Percentiles rank a stretch among this genome's conserved stretches.
Conservation (phyloP, 2,888 invertebrate species). For the Dioctria rufipes region DNA sequence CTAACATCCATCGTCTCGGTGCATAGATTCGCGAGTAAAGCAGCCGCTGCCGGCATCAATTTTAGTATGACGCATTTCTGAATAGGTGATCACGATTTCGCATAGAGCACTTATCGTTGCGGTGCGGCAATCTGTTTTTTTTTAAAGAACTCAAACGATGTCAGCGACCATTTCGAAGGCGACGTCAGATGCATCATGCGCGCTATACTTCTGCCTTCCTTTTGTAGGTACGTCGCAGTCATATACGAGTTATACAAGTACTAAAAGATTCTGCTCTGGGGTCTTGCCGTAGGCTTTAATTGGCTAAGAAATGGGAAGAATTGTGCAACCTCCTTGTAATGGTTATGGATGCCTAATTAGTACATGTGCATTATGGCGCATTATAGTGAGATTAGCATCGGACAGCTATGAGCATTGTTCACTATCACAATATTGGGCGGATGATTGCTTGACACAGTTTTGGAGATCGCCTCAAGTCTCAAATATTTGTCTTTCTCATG, state of each 20-base stretch:
- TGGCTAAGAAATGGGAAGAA: conserved; percentile 35
- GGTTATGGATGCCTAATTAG: conserved; percentile 53
- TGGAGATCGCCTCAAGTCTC: conserved; percentile 29
- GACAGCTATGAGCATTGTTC: conserved; percentile 38
- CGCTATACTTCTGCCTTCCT: background rate
- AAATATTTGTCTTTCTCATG: conserved; percentile 51
- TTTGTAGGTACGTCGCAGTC: no score
- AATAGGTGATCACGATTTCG: conserved; percentile 44
- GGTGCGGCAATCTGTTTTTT: background rate
- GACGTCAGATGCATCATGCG: conserved; percentile 9
- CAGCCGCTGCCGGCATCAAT: conserved; percentile 5
- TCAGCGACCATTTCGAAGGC: conserved; percentile 31
- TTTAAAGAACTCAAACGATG: conserved; percentile 34
- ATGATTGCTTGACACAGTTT: conserved; percentile 51
- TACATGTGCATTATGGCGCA: conserved; percentile 25
- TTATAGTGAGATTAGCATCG: conserved; percentile 37
- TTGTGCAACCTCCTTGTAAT: conserved; percentile 13
- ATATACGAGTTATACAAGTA: no score
- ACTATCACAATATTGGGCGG: background rate
- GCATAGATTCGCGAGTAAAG: conserved; percentile 2
- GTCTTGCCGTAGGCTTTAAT: conserved; percentile 39
- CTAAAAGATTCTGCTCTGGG: background rate
- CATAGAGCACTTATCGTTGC: conserved; percentile 21
- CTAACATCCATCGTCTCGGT: background rate
- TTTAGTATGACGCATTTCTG: conserved; percentile 22